Evolutionary conservation across 1,140 invertebrate species (phyloP).

Genomic region (Musca domestica): DNA sequence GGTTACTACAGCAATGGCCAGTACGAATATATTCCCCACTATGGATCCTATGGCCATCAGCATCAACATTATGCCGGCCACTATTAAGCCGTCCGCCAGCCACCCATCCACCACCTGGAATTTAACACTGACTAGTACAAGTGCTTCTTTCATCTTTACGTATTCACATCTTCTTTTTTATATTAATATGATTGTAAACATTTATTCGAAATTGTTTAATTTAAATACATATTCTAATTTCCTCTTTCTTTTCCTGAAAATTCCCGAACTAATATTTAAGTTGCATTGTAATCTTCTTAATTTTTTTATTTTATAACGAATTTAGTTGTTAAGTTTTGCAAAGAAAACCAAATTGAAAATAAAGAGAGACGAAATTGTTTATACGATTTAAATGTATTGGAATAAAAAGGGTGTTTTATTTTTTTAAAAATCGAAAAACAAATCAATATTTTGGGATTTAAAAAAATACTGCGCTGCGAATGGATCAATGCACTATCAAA

Average conservation of each 20-base stretch:
- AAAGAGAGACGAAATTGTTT: conserved; percentile 1
- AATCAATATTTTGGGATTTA: too few relatives aligned
- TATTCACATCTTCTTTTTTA: conserved; percentile 5
- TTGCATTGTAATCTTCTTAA: conserved; percentile 19
- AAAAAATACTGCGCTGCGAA: too few relatives aligned
- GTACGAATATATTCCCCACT: conserved; percentile 48
- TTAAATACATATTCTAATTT: background rate
- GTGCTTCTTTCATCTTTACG: background rate
- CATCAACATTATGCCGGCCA: conserved; percentile 32
- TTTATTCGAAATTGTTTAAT: background rate
- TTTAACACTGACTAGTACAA: background rate
- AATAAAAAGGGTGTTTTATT: too few relatives aligned
- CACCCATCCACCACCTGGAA: too few relatives aligned
- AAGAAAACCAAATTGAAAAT: conserved; percentile 33
- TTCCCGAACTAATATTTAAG: background rate
- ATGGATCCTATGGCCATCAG: conserved; percentile 39
- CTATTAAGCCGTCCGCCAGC: background rate
- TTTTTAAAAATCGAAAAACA: too few relatives aligned
- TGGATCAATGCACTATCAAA: too few relatives aligned
- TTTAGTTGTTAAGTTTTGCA: conserved; percentile 46
- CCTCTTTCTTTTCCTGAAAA: background rate
- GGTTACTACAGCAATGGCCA: conserved; percentile 44
- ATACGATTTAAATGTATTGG: background rate
- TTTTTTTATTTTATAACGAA: conserved; percentile 27
- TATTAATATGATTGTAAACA: background rate